phyloP scores from a whole-genome alignment of 2,797 vertebrate species.

The Paratrypauchen microcephalus region DNA sequence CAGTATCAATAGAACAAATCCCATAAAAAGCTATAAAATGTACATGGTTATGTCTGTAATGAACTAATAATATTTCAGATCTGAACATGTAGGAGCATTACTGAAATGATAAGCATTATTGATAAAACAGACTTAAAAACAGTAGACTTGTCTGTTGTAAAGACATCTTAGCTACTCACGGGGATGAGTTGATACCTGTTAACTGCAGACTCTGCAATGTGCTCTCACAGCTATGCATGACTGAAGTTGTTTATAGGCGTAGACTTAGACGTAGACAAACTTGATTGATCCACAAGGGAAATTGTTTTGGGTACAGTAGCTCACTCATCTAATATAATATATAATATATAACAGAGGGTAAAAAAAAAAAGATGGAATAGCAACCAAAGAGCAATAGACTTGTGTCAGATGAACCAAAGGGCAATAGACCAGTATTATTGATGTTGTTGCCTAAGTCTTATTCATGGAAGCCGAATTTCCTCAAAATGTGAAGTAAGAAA shows the following conservation, averaged over 20 bases:
- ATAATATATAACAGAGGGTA: too few relatives aligned
- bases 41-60: neutral
- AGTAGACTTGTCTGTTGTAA: neutral
- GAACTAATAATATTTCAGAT: constrained; percentile 19
- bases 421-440: too few relatives aligned
- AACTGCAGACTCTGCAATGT: constrained; percentile 7
- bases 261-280: too few relatives aligned
- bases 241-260: neutral
- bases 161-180: neutral
- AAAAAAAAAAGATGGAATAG: too few relatives aligned
- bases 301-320: too few relatives aligned
- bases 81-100: constrained; percentile 16
- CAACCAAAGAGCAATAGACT: too few relatives aligned
- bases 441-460: neutral
- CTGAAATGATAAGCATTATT: constrained; percentile 8
- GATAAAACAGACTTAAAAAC: constrained; percentile 8
- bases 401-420: too few relatives aligned
- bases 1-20: constrained; percentile 36
- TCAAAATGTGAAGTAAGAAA: neutral
- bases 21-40: constrained; percentile 3
- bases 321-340: too few relatives aligned
- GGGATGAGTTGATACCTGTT: constrained; percentile 30
- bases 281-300: too few relatives aligned
- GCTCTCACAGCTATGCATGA: neutral
- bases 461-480: neutral